Percentiles rank a stretch among this genome's conserved stretches.
These are phyloP conservation scores for Tinamus guttatus DNA, from an alignment of 2,113 vertebrate genomes.

Conservation along the genomic window DNA sequence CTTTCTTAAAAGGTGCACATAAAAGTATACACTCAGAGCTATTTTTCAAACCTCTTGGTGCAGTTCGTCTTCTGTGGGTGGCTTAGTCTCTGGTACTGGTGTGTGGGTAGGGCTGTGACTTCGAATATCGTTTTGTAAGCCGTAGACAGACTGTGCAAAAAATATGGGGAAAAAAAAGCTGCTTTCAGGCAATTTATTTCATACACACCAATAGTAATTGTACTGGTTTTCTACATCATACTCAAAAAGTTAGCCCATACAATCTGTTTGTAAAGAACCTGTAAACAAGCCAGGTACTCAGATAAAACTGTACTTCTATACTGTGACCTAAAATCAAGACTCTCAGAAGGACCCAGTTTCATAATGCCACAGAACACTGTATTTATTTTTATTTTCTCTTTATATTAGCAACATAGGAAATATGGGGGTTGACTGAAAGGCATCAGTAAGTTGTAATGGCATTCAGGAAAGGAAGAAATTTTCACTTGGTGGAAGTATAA, in stretches of 20 bases:
- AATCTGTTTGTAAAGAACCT: not conserved
- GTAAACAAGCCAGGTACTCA: not conserved
- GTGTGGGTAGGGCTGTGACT: slow-evolving; percentile 95
- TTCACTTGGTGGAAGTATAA: not conserved
- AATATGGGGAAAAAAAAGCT: slow-evolving; percentile 53
- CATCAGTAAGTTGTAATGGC: not conserved
- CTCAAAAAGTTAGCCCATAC: not conserved
- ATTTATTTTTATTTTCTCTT: not conserved
- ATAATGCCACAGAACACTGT: not conserved
- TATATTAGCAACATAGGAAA: not conserved
- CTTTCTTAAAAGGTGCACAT: not conserved
- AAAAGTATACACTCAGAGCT: not conserved
- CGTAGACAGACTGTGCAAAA: slow-evolving; percentile 90
- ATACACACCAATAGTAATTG: not conserved
- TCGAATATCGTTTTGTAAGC: slow-evolving; percentile 94
- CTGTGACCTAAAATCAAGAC: not conserved
- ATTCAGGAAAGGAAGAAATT: not conserved
- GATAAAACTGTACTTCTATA: not conserved
- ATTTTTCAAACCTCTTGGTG: slow-evolving; percentile 87
- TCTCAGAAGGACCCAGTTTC: not conserved
- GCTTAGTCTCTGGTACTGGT: slow-evolving; percentile 90
- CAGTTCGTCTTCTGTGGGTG: slow-evolving; percentile 93
- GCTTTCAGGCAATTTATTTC: not conserved
- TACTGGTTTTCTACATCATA: not conserved
- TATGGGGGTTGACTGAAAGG: not conserved